Conservation (phyloP, 30 jellyfish, hydroid and myxozoan species). For the Pelagia noctiluca region DNA sequence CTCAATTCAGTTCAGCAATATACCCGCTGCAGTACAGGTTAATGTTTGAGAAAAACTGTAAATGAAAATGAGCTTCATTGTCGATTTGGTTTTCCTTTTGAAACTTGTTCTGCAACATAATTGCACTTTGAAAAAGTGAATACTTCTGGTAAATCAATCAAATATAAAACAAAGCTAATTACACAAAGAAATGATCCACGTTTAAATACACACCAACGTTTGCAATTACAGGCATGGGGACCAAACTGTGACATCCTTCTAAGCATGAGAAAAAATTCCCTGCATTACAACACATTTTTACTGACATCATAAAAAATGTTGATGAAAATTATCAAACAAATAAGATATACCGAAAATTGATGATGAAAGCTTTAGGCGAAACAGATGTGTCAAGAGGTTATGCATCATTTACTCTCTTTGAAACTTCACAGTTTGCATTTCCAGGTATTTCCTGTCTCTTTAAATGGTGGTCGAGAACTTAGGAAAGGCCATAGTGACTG, state of each 20-base stretch:
- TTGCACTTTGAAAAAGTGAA: background rate
- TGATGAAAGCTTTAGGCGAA: background rate
- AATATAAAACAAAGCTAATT: background rate
- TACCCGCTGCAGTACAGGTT: conserved; percentile 10
- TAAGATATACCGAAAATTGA: background rate
- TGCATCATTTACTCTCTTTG: too few relatives aligned
- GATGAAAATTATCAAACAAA: too few relatives aligned
- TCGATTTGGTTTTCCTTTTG: background rate
- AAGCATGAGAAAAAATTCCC: background rate
- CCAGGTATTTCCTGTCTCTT: too few relatives aligned
- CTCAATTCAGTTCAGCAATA: conserved; percentile 51
- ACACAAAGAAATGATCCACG: background rate
- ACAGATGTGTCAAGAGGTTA: background rate
- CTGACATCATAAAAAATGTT: too few relatives aligned
- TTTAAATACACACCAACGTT: background rate
- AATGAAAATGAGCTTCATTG: background rate
- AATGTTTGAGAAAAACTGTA: background rate
- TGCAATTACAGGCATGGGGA: too few relatives aligned
- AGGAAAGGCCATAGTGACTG: background rate
- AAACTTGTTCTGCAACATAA: background rate
- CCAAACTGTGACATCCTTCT: background rate
- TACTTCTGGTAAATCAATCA: background rate
- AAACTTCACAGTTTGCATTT: too few relatives aligned
- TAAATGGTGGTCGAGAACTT: background rate
- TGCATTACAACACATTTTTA: background rate